Evolutionary conservation across 2,797 vertebrate species (phyloP), one percentile per base, ranked within the genome.

Genomic region (Micrastur ruficollis): DNA sequence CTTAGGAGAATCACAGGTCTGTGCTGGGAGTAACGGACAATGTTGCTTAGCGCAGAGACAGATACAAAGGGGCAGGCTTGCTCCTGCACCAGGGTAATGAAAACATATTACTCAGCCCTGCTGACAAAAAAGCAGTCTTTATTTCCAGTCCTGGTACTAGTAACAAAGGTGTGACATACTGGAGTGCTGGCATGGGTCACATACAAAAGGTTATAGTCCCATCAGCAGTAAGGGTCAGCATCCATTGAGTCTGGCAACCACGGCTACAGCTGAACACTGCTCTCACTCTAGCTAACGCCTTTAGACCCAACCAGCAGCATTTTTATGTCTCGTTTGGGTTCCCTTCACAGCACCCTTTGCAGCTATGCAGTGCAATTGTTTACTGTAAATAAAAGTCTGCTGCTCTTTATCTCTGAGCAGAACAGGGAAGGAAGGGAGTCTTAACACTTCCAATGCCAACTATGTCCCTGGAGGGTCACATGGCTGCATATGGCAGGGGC

Each of bases 231-330:
- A 59, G 47, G 44, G 25, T 29, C 62, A 66, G 52, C 32, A 59
- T 46, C 76, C 58, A 16, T 23, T 18, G 34, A 71, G 53, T 47
- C 38, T 59, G 20, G 68, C 55, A 40, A 12, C 25, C 49, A 49
- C 6, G 2, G 56, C 20, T 66, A 55, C 25, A 53, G 31, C 47
- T 31, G 36, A 66, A 5, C 56, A 11, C 12, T 8, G 6, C 34
- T 89, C 49, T 70, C 12, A 5, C 12, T 61, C 50, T 13, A 82
- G 40, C 0, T 3, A 56, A 61, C 1, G 3, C 16, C 14, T 55
- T 72, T 4, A 1, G 38, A 66, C 5, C 10, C 5, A 5, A 29
- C 6, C 8, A 9, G 46, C 20, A 80, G 27, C 0, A 1, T 34
- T 76, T 59, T 18, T 1, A 5, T 7, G 7, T 11, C 58, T 31